These are phyloP conservation scores for Eilema depressum DNA, from an alignment of 2,888 invertebrate species.

Conservation along the genomic window DNA sequence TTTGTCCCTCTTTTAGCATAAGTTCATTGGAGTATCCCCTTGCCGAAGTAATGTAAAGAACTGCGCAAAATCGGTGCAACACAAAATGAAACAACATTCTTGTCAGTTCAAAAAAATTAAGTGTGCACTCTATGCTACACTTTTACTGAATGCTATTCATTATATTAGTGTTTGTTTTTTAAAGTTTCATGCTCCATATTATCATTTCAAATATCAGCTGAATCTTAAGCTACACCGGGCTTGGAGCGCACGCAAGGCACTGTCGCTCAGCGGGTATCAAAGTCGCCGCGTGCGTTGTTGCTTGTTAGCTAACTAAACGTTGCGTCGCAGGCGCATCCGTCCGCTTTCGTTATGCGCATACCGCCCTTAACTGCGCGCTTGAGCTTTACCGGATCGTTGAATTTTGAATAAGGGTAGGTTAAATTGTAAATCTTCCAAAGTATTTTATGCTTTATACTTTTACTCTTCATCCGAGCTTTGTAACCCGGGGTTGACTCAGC, in stretches of 20 bases:
- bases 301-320: conserved; percentile 59
- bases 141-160: background rate
- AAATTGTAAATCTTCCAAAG: background rate
- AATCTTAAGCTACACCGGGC: conserved; percentile 59
- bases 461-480: background rate
- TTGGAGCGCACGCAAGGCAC: conserved; percentile 72
- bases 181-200: background rate
- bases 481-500: background rate
- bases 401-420: conserved; percentile 15
- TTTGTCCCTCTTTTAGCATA: no score
- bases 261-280: conserved; percentile 81
- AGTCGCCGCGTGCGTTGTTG: conserved; percentile 70
- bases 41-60: no score
- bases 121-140: background rate
- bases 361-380: background rate
- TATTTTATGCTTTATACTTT: background rate
- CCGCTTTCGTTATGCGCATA: conserved; percentile 59
- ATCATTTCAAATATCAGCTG: conserved; percentile 14
- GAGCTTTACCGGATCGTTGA: conserved; percentile 8
- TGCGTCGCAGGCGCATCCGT: conserved; percentile 59
- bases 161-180: background rate
- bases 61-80: no score
- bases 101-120: background rate
- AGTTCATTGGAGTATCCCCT: no score
- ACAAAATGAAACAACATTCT: no score